Conservation (phyloP, 2,888 invertebrate genomes). For the Lasioglossum oenotherae region DNA sequence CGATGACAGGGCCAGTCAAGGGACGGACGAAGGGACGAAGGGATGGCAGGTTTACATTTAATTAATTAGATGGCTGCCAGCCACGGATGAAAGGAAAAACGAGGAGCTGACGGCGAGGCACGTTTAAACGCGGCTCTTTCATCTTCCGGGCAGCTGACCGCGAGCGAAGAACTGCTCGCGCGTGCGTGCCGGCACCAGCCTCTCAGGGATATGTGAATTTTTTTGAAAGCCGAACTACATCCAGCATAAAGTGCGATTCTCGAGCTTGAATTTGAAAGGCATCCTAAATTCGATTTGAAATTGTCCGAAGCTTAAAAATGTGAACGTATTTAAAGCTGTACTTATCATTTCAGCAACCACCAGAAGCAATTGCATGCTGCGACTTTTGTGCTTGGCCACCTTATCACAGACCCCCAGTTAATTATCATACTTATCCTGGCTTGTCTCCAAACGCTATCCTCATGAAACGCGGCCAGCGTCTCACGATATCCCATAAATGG, state of each 20-base stretch:
- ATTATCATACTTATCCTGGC: conserved; percentile 57
- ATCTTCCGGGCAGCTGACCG: conserved; percentile 53
- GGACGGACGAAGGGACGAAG: not conserved
- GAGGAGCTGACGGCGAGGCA: conserved; percentile 47
- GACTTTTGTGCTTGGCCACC: conserved; percentile 31
- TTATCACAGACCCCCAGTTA: conserved; percentile 37
- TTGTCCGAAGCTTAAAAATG: not conserved
- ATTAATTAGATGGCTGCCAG: conserved; percentile 67
- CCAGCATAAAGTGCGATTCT: not conserved
- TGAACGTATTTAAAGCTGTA: not conserved
- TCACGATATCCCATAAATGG: conserved; percentile 53
- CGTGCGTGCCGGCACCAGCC: not conserved
- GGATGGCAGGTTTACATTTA: conserved; percentile 68
- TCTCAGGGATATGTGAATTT: not conserved
- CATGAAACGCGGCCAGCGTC: conserved; percentile 51
- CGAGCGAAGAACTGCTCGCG: conserved; percentile 32
- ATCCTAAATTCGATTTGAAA: not conserved
- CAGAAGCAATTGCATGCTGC: not conserved
- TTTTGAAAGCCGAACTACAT: not conserved
- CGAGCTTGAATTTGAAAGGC: not conserved
- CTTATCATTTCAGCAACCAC: not conserved
- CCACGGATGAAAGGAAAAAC: conserved; percentile 50
- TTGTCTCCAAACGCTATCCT: conserved; percentile 43
- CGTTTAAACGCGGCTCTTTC: conserved; percentile 66
- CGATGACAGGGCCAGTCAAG: conserved; percentile 28